A percentile compares a stretch with the other conserved stretches of the same genome.
Conservation (phyloP, 2,113 vertebrate genomes). For the Athene noctua region DNA sequence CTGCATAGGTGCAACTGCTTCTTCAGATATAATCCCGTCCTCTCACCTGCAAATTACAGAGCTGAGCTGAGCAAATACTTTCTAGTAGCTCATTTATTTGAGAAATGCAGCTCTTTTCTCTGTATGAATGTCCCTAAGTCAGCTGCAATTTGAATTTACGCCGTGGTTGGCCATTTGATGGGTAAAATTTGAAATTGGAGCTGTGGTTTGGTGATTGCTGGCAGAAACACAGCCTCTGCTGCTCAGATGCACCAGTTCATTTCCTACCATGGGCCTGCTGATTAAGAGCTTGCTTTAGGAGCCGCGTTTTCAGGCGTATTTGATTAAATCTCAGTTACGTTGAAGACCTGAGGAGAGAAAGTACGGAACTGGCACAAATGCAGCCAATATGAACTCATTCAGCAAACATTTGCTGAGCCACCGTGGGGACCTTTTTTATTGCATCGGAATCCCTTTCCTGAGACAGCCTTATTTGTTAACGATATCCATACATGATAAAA, state of each 20-base stretch:
- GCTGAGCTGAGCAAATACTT: background rate
- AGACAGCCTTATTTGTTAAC: background rate
- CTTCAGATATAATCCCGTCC: rapidly evolving
- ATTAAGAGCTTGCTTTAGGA: background rate
- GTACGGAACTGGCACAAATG: background rate
- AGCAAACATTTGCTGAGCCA: background rate
- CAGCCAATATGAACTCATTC: background rate
- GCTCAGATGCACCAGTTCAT: background rate
- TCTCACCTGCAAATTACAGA: rapidly evolving
- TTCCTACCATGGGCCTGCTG: background rate
- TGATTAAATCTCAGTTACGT: background rate
- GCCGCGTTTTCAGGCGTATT: background rate
- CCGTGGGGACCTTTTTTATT: background rate
- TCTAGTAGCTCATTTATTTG: background rate
- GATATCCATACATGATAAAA: background rate
- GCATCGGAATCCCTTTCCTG: background rate
- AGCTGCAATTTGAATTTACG: rapidly evolving
- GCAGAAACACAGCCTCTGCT: background rate
- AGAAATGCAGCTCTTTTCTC: background rate
- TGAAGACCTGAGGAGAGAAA: background rate
- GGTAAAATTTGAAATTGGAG: background rate
- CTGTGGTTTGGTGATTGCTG: background rate
- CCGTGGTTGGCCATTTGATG: background rate
- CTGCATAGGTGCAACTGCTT: rapidly evolving
- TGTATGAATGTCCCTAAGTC: rapidly evolving